Evolutionary conservation across 2,797 vertebrate species (phyloP), one percentile per base, ranked within the genome.

Genomic region (Anabas testudineus): DNA sequence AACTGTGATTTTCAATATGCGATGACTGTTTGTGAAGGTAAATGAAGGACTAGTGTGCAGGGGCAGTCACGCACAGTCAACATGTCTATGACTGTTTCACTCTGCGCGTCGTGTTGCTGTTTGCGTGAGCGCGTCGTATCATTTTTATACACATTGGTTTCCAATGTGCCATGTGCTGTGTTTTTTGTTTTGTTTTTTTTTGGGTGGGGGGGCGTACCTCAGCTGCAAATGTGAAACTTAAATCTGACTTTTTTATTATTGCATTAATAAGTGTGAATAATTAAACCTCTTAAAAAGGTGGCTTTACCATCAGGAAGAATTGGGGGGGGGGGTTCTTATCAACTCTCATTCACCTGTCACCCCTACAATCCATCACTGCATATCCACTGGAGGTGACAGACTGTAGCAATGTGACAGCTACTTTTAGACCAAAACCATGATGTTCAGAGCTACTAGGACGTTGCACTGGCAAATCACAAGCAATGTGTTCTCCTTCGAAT

Each of bases 221-320:
- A 71, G 67, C 81, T 83, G 55, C 68, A 91, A 91, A 92, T 91
- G 91, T 91, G 91, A 93, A 90, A 74, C 83, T 86, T 83, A 80
- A 87, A 87, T 88, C 71, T 46, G 73, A 84, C 43, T 82, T 85
- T 78, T 78, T 75, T 74, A 62, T 81, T 74, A 59, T 86, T 85
- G 65, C 74, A 82, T 91, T 89, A 91, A 90, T 86, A 66, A 76
- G 64, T 84, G 57, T 81, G 86, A 80, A 57, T 61, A 78, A 69
- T 77, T 85, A 58, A 71, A 63, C 67, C 57, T 76, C 80, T 71
- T 58, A 52, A 54, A 61, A 81, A 76, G 81, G 77, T 59, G 71
- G 18, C 52, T 76, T 68, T 82, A 83, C 41, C 67, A 73, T 52
- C 55, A 45, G 58, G 52, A 67, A n/a, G 37, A 26, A 18, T 10